Base-by-base conservation (phyloP, 2,797 vertebrate genomes). In the Cossypha heuglini region DNA sequence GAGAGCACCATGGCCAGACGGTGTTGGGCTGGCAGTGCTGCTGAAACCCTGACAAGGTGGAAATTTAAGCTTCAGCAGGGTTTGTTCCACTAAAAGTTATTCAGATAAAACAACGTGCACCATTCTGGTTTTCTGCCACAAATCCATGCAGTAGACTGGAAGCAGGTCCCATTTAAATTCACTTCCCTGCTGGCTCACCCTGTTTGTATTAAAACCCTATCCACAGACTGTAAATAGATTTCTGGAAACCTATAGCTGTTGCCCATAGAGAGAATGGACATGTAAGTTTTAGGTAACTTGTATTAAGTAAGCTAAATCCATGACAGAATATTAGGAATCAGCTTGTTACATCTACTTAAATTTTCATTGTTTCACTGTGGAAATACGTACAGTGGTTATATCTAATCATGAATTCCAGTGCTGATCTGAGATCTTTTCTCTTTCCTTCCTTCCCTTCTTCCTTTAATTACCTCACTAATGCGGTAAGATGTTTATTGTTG, bases 321-420 rank as follows among this genome's bases (percentile, higher is more conserved):
- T 38, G 19, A n/a, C 7, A 62, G 9, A 13, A 18, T 62, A 31
- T 54, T 64, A 55, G 24, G 35, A 92, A 55, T 71, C 19, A 71
- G 11, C 26, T 79, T 73, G 61, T 69, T 31, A 38, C 5, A 59
- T 63, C n/a, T 63, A 5, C 20, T 62, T 57, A 37, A 21, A 10
- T 81, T 78, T 73, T 38, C 40, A 40, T 43, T 77, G 46, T 92
- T 89, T 86, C 35, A 33, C 59, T 82, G 57, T 63, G 31, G 37
- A 86, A 92, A 69, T 29, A 43, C 2, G 29, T 38, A 12, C 5
- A 67, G 33, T 37, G 21, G 17, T 69, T 87, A n/a, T 35, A 33
- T n/a, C 86, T 92, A 79, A 94, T 93, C 12, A 79, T 35, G 57
- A 80, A 86, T 93, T 91, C 86, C 21, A 64, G 63, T 76, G 83